A percentile compares a stretch with the other conserved stretches of the same genome.
These are phyloP conservation scores for Drosophila basisetae DNA, from an alignment of 2,888 invertebrate species.

Conservation along the genomic window DNA sequence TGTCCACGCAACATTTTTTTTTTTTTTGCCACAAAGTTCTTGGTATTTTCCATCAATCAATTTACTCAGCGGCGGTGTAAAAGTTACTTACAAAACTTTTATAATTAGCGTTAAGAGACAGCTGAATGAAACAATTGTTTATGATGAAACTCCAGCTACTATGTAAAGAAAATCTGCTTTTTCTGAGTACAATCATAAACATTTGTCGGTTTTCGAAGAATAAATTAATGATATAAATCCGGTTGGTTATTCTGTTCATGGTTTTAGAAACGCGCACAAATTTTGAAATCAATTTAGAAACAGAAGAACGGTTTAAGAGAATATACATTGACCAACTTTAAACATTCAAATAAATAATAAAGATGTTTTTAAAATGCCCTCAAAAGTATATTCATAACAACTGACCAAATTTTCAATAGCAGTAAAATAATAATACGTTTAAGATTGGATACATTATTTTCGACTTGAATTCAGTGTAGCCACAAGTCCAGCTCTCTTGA, in stretches of 20 bases:
- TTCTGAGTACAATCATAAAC: background rate
- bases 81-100: slow-evolving; percentile 49
- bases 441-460: background rate
- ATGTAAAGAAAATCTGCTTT: slow-evolving; percentile 6
- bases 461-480: background rate
- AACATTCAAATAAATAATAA: background rate
- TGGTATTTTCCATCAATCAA: slow-evolving; percentile 51
- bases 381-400: background rate
- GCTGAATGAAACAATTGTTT: slow-evolving; percentile 8
- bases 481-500: background rate
- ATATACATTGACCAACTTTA: background rate
- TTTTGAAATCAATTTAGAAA: background rate
- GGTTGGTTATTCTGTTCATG: no score
- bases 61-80: background rate
- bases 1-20: slow-evolving; percentile 11
- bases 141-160: slow-evolving; percentile 14
- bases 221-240: background rate
- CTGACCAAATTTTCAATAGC: background rate
- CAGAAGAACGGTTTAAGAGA: background rate
- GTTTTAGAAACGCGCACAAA: background rate
- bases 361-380: background rate
- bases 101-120: slow-evolving; percentile 40
- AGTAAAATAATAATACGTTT: background rate
- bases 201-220: background rate
- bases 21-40: slow-evolving; percentile 1